Evolutionary conservation across 2,797 vertebrate species (phyloP).

Genomic region (Pitangus sulphuratus): DNA sequence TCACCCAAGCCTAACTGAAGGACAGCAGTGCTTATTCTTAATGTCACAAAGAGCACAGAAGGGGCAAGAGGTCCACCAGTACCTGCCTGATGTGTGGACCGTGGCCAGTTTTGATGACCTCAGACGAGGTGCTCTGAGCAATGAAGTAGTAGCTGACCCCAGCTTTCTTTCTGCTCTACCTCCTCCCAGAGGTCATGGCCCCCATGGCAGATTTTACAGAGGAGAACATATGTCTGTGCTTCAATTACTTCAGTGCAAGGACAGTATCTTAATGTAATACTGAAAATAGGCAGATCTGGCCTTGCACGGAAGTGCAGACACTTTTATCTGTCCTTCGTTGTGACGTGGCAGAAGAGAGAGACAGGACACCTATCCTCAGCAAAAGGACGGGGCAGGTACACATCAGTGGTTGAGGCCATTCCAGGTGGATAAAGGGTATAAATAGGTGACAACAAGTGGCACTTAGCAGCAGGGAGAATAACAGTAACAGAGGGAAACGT

Average conservation of each 20-base stretch:
- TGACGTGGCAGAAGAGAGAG: rapidly evolving
- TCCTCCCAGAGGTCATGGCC: background rate
- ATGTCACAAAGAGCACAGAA: background rate
- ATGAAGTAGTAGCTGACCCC: background rate
- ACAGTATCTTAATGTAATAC: too few species aligned
- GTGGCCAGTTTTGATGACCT: rapidly evolving
- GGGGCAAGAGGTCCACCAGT: background rate
- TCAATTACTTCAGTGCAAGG: background rate
- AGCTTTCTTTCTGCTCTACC: background rate
- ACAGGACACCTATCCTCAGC: background rate
- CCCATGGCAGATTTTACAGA: background rate
- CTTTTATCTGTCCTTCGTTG: background rate
- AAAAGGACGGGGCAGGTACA: background rate
- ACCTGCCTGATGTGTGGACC: background rate
- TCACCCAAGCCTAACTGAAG: background rate
- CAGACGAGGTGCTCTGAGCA: background rate
- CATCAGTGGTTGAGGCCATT: rapidly evolving
- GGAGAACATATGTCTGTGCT: rapidly evolving
- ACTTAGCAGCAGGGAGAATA: background rate
- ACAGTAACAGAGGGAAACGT: rapidly evolving
- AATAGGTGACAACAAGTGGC: background rate
- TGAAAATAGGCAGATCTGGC: background rate
- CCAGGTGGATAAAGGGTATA: background rate
- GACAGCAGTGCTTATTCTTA: background rate
- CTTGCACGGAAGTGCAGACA: background rate